A percentile compares a stretch with the other conserved stretches of the same genome.
phyloP scores from a whole-genome alignment of 2,113 vertebrate species.

The Chaenocephalus aceratus region DNA sequence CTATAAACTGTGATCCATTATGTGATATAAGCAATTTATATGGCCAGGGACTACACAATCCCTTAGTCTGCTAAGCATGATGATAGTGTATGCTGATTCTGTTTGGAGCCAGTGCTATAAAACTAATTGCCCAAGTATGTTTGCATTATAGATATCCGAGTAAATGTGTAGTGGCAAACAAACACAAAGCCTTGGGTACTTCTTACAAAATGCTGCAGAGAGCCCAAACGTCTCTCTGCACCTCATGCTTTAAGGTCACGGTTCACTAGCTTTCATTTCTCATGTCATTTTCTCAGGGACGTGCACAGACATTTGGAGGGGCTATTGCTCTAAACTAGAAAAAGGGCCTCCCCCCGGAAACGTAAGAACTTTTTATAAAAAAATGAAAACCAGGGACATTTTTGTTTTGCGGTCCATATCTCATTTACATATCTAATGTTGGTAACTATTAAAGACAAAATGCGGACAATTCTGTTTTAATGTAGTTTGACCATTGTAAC shows the following conservation, averaged over 20 bases:
- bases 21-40: neutral
- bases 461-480: no score
- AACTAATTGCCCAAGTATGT: neutral
- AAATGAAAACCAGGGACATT: no score
- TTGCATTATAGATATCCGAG: neutral
- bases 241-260: neutral
- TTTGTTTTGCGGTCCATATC: no score
- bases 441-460: no score
- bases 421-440: no score
- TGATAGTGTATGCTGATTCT: neutral
- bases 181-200: neutral
- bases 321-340: no score
- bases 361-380: no score
- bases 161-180: neutral
- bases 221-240: neutral
- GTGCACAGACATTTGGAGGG: no score
- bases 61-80: neutral
- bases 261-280: neutral
- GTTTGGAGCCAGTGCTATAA: neutral
- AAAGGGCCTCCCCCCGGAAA: no score
- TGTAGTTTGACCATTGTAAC: no score
- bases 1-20: neutral
- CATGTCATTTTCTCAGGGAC: neutral
- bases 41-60: neutral
- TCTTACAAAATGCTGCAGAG: neutral